These are phyloP conservation scores for Mus musculus DNA, from an alignment of 2,113 vertebrate species.

Conservation along the genomic window DNA sequence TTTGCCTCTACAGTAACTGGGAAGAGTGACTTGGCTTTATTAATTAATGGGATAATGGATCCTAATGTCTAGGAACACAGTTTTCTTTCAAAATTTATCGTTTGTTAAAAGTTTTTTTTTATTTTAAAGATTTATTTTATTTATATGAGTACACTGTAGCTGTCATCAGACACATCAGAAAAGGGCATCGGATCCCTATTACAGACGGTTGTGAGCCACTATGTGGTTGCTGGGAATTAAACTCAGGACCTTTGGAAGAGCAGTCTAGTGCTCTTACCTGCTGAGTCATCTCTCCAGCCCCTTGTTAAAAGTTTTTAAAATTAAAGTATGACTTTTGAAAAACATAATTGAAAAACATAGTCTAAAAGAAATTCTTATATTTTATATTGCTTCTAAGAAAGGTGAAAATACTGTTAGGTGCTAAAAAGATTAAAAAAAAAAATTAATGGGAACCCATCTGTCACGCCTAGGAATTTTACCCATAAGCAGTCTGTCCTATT, in stretches of 20 bases:
- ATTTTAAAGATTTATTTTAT: no score
- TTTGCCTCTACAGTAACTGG: no score
- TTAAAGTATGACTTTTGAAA: background rate
- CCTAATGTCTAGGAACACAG: background rate
- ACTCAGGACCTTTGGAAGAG: no score
- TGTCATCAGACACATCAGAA: no score
- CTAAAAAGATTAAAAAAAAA: slow-evolving; percentile 27
- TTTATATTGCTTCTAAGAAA: slow-evolving; percentile 32
- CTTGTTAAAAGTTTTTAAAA: background rate
- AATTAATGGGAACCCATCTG: background rate
- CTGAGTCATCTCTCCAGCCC: no score
- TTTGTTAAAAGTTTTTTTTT: background rate
- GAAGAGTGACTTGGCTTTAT: background rate
- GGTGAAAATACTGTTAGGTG: slow-evolving; percentile 35
- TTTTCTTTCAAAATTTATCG: background rate
- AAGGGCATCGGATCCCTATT: no score
- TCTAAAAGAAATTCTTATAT: slow-evolving; percentile 21
- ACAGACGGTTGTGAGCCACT: no score
- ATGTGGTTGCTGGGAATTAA: no score
- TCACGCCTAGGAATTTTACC: slow-evolving; percentile 1
- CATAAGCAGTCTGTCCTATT: slow-evolving; percentile 17
- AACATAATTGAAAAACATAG: background rate
- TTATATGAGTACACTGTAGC: no score
- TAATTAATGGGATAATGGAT: background rate
- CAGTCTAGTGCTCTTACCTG: no score